Percentiles rank a stretch among this genome's conserved stretches.
These are phyloP conservation scores for Argyrosomus japonicus DNA, from an alignment of 2,113 vertebrate genomes.

Conservation along the genomic window DNA sequence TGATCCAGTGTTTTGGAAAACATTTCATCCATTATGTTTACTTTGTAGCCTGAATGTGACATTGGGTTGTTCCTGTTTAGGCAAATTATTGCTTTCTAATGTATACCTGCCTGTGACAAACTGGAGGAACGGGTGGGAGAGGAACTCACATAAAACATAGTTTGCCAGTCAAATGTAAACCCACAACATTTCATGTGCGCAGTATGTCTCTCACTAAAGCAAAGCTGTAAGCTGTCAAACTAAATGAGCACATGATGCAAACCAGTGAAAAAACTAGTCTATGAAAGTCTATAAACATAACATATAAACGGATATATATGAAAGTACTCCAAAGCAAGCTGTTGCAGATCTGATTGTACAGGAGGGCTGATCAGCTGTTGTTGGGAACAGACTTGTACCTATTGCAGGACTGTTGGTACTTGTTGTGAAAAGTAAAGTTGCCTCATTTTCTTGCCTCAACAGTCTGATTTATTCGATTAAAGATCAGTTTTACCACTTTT, in stretches of 20 bases:
- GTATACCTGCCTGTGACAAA: neutral
- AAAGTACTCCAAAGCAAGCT: neutral
- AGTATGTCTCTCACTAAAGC: neutral
- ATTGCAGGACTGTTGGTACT: neutral
- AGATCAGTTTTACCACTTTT: too few relatives aligned
- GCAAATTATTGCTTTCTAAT: neutral
- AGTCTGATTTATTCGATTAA: too few relatives aligned
- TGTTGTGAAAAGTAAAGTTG: neutral
- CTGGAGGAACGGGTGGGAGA: neutral
- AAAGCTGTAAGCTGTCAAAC: conserved; percentile 37
- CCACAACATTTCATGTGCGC: neutral
- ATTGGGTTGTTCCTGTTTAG: neutral
- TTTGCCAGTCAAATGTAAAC: conserved; percentile 51
- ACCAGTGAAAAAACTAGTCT: neutral
- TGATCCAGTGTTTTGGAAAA: neutral
- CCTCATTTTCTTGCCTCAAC: neutral
- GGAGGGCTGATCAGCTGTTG: conserved; percentile 18
- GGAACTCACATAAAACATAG: neutral
- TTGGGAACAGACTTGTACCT: conserved; percentile 32
- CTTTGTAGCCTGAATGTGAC: neutral
- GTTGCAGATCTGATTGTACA: neutral
- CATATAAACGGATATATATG: neutral
- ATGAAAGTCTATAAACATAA: neutral
- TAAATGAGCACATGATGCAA: conserved; percentile 22
- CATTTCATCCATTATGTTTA: neutral